Base-by-base conservation (phyloP, 2,113 vertebrate genomes). In the Chrysemys picta region DNA sequence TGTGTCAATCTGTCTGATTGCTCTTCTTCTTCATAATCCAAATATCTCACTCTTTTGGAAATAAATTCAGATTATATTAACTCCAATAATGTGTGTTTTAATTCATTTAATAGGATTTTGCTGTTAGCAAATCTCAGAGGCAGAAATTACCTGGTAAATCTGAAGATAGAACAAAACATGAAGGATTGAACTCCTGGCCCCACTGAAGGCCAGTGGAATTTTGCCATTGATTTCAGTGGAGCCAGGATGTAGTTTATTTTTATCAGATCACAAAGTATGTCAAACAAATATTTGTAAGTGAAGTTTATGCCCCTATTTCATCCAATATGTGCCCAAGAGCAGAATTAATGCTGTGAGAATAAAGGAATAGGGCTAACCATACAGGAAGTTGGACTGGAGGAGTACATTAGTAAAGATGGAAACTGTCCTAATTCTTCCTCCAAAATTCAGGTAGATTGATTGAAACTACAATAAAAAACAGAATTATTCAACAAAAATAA, bases 51-150 rank as follows among this genome's bases (percentile, higher is more conserved):
- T 90, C 31, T 1, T 81, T 38, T 88, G 69, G 89, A 93, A 91
- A 95, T 82, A 94, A 96, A 94, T 83, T 10, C 94, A 65, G 80
- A 31, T 78, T 62, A 75, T 78, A 88, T 91, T 94, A 87, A 91
- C 72, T 86, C 49, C 25, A 87, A 80, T 38, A 5, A 85, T 35
- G 29, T 72, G 47, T 57, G 47, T 45, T 96, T 95, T 91, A 87
- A 91, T 87, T 85, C 75, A 93, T 82, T 91, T 79, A 83, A 90
- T 57, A 88, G 0, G 6, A 45, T 87, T 52, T 45, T 93, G 27
- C 80, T 54, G 87, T 54, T 6, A 85, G 25, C 45, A 83, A 72
- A 65, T 65, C 38, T 80, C 24, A 80, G 47, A 50, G 45, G 45
- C 29, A 79, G 42, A 79, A 47, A 53, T n/a, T 81, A n/a, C 21